These are phyloP conservation scores for Chrysocyon brachyurus DNA, from an alignment of 2,797 vertebrate species.

Conservation along the genomic window DNA sequence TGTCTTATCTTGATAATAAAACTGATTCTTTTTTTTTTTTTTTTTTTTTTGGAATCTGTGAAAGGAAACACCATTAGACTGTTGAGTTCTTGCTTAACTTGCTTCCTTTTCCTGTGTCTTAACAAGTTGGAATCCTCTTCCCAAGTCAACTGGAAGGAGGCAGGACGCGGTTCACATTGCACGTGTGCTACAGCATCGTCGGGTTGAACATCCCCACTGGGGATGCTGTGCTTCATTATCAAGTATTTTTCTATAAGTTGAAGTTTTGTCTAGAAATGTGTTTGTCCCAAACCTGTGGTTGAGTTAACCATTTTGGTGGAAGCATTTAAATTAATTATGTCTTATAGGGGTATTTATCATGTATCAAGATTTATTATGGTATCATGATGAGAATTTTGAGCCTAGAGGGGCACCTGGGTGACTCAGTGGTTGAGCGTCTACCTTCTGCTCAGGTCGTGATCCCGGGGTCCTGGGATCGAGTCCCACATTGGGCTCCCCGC, in stretches of 20 bases:
- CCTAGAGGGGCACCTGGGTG: too few species aligned
- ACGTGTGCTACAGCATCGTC: rapidly evolving
- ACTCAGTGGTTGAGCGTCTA: too few species aligned
- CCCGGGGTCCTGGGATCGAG: too few species aligned
- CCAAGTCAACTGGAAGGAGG: background rate
- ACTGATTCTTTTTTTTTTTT: background rate
- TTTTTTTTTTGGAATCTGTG: background rate
- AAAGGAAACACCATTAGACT: background rate
- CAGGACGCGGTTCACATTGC: rapidly evolving
- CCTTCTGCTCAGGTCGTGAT: too few species aligned
- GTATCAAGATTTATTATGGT: background rate
- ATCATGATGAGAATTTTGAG: background rate
- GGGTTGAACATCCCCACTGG: rapidly evolving
- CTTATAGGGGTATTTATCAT: background rate
- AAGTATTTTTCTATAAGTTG: background rate
- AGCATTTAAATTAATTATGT: background rate
- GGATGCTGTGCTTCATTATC: background rate
- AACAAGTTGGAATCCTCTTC: background rate
- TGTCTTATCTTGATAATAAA: background rate
- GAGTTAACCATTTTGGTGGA: background rate
- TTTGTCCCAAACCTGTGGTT: background rate
- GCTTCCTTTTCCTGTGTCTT: background rate
- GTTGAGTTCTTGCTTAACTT: background rate
- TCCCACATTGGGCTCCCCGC: too few species aligned
- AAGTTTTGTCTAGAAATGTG: background rate